Evolutionary conservation across 1,140 invertebrate species (phyloP).

Genomic region (Triops longicaudatus): DNA sequence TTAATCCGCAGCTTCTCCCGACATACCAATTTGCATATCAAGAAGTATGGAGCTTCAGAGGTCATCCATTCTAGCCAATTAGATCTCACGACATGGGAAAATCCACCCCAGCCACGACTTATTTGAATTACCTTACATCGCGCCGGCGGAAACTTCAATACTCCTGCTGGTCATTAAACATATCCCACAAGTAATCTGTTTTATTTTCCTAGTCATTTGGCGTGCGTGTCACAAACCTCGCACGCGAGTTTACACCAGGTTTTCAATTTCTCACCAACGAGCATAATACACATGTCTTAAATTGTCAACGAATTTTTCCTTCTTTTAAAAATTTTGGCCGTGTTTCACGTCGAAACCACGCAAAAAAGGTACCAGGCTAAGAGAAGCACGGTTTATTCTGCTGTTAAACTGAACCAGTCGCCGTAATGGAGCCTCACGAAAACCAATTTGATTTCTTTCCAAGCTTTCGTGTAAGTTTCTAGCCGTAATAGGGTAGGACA

Average conservation of each 20-base stretch:
- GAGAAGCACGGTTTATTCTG: not conserved
- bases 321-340: not conserved
- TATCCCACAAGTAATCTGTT: not conserved
- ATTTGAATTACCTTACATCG: not conserved
- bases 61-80: not conserved
- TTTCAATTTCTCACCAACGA: not conserved
- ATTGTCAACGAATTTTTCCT: not conserved
- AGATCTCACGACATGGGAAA: not conserved
- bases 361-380: not conserved
- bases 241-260: not conserved
- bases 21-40: not conserved
- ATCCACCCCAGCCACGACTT: not conserved
- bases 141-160: not conserved
- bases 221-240: not conserved
- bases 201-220: not conserved
- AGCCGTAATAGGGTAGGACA: not conserved
- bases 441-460: not conserved
- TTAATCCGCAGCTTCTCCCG: conserved; percentile 22
- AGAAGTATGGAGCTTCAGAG: not conserved
- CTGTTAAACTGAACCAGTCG: not conserved
- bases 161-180: not conserved
- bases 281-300: not conserved
- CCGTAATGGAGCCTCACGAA: not conserved
- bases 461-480: not conserved
- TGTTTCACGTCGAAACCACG: not conserved